Conservation (phyloP, 1,140 invertebrate genomes). For the Neoseiulus cucumeris region DNA sequence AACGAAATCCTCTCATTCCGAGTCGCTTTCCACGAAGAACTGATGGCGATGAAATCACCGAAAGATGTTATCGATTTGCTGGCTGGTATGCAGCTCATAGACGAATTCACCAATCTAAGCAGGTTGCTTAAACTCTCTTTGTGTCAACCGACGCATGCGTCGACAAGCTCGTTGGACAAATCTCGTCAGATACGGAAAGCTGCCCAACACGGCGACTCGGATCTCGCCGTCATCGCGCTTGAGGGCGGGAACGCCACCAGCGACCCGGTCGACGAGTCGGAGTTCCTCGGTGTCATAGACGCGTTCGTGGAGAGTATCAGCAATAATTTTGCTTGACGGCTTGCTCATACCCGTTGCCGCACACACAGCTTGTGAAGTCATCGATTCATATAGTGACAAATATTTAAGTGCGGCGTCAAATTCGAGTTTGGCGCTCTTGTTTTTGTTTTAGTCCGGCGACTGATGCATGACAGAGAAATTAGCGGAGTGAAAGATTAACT, state of each 20-base stretch:
- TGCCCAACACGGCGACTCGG: not conserved
- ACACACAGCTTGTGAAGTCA: not conserved
- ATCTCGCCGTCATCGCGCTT: not conserved
- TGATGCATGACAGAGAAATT: too few relatives aligned
- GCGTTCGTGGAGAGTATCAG: not conserved
- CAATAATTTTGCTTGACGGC: not conserved
- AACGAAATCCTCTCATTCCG: not conserved
- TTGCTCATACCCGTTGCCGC: not conserved
- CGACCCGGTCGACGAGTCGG: not conserved
- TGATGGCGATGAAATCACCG: not conserved
- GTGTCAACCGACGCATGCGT: not conserved
- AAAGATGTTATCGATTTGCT: not conserved
- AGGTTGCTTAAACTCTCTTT: not conserved
- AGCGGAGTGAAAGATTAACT: too few relatives aligned
- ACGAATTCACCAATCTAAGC: not conserved
- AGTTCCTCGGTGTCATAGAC: not conserved
- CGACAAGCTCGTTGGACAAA: not conserved
- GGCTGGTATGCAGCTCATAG: not conserved
- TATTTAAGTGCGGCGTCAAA: too few relatives aligned
- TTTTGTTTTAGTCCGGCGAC: too few relatives aligned
- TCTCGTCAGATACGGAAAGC: not conserved
- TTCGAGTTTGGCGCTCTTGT: too few relatives aligned
- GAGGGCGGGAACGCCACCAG: not conserved
- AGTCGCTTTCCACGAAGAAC: not conserved
- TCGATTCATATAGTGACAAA: too few relatives aligned